Percentiles rank a stretch among this genome's conserved stretches.
Evolutionary conservation across 2,113 vertebrate genomes (phyloP).

Genomic region (Plectropomus leopardus): DNA sequence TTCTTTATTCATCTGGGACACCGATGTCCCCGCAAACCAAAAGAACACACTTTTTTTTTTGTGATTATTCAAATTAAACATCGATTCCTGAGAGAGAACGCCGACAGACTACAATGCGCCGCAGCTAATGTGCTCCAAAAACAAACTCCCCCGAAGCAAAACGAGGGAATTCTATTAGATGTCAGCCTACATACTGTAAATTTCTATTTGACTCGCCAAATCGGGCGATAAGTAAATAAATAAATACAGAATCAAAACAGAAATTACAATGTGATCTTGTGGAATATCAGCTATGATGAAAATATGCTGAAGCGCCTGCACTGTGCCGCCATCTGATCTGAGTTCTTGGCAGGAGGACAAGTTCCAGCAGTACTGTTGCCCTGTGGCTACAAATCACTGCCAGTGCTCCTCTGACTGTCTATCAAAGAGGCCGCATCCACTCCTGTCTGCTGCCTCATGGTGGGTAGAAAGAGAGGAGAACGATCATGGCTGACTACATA

Average conservation of each 20-base stretch:
- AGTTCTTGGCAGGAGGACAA: conserved; percentile 57
- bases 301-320: conserved; percentile 7
- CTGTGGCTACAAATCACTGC: conserved; percentile 64
- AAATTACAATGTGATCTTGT: conserved; percentile 36
- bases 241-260: conserved; percentile 27
- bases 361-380: conserved; percentile 64
- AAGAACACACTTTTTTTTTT: conserved; percentile 75
- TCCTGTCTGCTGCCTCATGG: conserved; percentile 67
- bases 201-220: conserved; percentile 49
- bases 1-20: conserved; percentile 85
- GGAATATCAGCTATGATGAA: conserved; percentile 35
- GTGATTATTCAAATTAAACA: conserved; percentile 82
- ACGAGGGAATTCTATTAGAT: conserved; percentile 68
- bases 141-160: conserved; percentile 73
- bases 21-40: conserved; percentile 76
- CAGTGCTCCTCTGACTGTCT: conserved; percentile 62
- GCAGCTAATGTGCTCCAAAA: conserved; percentile 75
- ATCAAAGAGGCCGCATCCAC: conserved; percentile 56
- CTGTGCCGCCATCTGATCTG: conserved; percentile 43
- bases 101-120: conserved; percentile 59
- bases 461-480: conserved; percentile 15
- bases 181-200: conserved; percentile 64
- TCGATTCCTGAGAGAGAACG: conserved; percentile 76
- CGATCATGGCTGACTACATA: conserved; percentile 24
- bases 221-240: conserved; percentile 58